A percentile compares a stretch with the other conserved stretches of the same genome.
These are phyloP conservation scores for Saguinus imperator DNA, from an alignment of 2,113 vertebrate species.

Conservation along the genomic window DNA sequence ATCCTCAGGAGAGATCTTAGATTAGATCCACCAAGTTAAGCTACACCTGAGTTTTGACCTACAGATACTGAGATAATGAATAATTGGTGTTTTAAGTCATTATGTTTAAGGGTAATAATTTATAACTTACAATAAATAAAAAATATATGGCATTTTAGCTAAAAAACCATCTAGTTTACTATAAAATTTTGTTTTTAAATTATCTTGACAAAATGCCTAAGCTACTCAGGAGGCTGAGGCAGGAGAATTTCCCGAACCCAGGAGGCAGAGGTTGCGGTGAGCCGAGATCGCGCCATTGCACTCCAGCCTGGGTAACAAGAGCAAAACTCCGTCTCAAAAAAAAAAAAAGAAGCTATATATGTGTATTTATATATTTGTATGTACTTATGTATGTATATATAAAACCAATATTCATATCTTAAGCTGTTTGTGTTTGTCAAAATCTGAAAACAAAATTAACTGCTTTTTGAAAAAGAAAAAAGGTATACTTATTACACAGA, in stretches of 20 bases:
- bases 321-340: no score
- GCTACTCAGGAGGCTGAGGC: no score
- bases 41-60: not conserved
- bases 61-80: not conserved
- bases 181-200: not conserved
- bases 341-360: not conserved
- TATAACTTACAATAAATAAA: not conserved
- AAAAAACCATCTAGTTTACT: not conserved
- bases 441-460: not conserved
- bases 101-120: not conserved
- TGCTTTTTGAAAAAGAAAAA: not conserved
- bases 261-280: no score
- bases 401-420: not conserved
- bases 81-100: not conserved
- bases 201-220: not conserved
- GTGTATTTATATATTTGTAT: no score
- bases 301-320: no score
- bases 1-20: not conserved
- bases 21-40: not conserved
- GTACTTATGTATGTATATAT: no score
- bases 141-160: not conserved
- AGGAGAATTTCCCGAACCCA: no score
- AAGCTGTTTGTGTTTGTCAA: not conserved
- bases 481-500: not conserved
- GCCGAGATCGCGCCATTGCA: no score